A percentile compares a stretch with the other conserved stretches of the same genome.
These are phyloP conservation scores for Chirona hameri DNA, from an alignment of 2,888 invertebrate genomes.

Conservation along the genomic window DNA sequence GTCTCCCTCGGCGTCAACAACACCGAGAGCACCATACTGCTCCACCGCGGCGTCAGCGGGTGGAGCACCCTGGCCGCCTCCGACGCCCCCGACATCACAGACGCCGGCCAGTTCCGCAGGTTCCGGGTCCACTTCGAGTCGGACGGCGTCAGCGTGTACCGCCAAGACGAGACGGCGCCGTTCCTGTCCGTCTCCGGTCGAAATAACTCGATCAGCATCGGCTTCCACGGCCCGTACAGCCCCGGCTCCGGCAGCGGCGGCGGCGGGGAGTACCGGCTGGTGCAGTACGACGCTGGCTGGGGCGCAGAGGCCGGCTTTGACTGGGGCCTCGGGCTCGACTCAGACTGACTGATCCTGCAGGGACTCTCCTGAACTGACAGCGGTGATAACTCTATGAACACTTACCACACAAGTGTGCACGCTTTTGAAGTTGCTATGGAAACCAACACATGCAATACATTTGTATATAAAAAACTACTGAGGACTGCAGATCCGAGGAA, in stretches of 20 bases:
- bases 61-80: neutral
- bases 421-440: no score
- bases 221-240: neutral
- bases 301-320: neutral
- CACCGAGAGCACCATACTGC: neutral
- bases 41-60: neutral
- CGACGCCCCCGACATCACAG: neutral
- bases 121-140: slow-evolving; percentile 3
- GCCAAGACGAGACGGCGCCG: neutral
- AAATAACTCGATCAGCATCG: neutral
- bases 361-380: no score
- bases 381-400: no score
- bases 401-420: no score
- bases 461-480: no score
- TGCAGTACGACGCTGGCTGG: neutral
- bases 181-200: neutral
- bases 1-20: neutral
- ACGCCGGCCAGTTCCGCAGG: neutral
- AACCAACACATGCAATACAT: no score
- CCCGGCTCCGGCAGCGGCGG: neutral
- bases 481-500: no score
- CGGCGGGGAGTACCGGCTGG: neutral
- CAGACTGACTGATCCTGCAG: no score
- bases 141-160: neutral
- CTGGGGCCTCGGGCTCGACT: neutral